Percentiles rank a stretch among this genome's conserved stretches.
Conservation (phyloP, 2,113 vertebrate genomes). For the Myotis yumanensis region DNA sequence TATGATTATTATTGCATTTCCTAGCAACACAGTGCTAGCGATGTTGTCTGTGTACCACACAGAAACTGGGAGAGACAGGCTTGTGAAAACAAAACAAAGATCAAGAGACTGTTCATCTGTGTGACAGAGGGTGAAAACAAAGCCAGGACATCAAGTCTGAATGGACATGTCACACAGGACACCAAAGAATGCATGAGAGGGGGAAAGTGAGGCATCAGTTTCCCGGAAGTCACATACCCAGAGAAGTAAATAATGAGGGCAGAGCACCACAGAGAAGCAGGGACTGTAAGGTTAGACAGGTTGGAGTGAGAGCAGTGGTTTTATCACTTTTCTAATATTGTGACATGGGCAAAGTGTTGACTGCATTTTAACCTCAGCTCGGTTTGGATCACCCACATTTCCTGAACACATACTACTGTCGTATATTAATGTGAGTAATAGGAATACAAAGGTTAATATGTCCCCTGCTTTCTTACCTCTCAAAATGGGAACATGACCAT, state of each 20-base stretch:
- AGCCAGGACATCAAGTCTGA: not conserved
- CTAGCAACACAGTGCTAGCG: slow-evolving; percentile 48
- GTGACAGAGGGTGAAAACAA: not conserved
- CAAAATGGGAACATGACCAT: slow-evolving; percentile 18
- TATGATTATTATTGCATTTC: not conserved
- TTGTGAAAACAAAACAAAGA: slow-evolving; percentile 55
- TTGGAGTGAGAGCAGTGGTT: not conserved
- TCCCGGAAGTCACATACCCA: not conserved
- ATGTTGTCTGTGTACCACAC: not conserved
- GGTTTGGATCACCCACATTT: not conserved
- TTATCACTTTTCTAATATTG: not conserved
- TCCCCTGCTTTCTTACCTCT: not conserved
- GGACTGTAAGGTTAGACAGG: not conserved
- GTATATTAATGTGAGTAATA: not conserved
- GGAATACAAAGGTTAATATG: not conserved
- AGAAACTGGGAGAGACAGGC: not conserved
- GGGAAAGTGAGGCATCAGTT: fast-evolving
- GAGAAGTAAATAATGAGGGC: not conserved
- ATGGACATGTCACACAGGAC: not conserved
- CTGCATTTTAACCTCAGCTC: not conserved
- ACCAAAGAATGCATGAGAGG: not conserved
- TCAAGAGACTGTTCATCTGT: not conserved
- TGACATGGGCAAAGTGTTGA: not conserved
- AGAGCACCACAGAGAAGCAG: not conserved
- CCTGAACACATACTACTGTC: not conserved